Percentiles rank a stretch among this genome's conserved stretches.
Evolutionary conservation across 2,113 vertebrate species (phyloP).

Genomic region (Rana temporaria): DNA sequence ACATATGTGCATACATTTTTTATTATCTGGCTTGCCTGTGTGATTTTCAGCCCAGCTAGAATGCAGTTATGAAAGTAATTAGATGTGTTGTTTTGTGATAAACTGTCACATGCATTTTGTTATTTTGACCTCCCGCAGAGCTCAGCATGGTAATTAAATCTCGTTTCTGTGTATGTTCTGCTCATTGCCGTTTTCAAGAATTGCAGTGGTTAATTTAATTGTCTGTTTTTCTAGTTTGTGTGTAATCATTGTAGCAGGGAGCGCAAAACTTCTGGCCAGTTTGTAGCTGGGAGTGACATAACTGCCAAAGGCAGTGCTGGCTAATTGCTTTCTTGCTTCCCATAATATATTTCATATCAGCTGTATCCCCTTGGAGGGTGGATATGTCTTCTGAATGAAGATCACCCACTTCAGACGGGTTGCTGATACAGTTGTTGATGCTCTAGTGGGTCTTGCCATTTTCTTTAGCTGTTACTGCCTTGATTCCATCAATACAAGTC

Average conservation of each 20-base stretch:
- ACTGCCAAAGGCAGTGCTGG: constrained; percentile 8
- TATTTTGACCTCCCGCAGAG: constrained; percentile 2
- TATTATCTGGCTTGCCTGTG: background rate
- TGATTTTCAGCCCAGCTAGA: background rate
- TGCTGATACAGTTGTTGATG: constrained; percentile 39
- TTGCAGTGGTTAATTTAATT: constrained; percentile 35
- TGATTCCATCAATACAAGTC: constrained; percentile 20
- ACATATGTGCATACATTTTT: background rate
- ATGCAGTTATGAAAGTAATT: constrained; percentile 3
- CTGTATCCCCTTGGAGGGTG: constrained; percentile 9
- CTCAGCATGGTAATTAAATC: constrained; percentile 32
- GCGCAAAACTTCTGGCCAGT: constrained; percentile 27
- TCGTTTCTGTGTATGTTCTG: constrained; percentile 3
- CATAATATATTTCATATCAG: constrained; percentile 30
- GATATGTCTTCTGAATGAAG: constrained; percentile 17
- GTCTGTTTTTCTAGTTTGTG: background rate
- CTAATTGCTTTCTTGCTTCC: constrained; percentile 47
- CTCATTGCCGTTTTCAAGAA: constrained; percentile 19
- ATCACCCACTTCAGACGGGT: constrained; percentile 5
- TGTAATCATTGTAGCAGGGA: constrained; percentile 24
- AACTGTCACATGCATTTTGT: constrained; percentile 36
- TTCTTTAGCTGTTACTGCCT: constrained; percentile 1
- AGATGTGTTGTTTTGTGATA: constrained; percentile 14
- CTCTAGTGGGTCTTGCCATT: constrained; percentile 23
- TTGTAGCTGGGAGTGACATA: constrained; percentile 20